Evolutionary conservation across 1,140 invertebrate species (phyloP), one percentile per base, ranked within the genome.

Genomic region (Macrostomum lignano): DNA sequence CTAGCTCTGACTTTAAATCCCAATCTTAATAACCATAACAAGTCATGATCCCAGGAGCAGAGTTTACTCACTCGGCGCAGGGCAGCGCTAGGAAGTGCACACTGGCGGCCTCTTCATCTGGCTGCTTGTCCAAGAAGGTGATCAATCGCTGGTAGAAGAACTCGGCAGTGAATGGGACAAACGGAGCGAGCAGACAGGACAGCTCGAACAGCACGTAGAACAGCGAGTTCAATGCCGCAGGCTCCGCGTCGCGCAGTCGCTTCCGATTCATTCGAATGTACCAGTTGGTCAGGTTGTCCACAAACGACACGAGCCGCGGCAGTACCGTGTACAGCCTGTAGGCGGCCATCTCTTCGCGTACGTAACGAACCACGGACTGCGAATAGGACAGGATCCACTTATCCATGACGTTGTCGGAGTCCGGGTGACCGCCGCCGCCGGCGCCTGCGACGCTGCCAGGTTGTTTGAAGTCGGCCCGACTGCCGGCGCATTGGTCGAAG

Each of bases 271-370:
- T 77, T 36, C 86, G 65, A 6, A 98, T 81, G 51, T 94, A 93
- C 81, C 84, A 93, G 52, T 96, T 98, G 3, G 84, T 94, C 2
- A 98, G 64, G 48, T 91, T 75, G 47, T 94, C 82, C 41, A 96
- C 81, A 53, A 84, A 96, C 50, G 84, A 82, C 0, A 91, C 73
- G 9, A 98, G 58, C 28, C 70, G 63, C 2, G 86, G 82, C 17
- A 91, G 71, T 7, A 96, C 88, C 1, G 79, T 93, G 49, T 94
- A 96, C 15, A 98, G 55, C 31, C 72, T 67, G 49, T 94, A 98
- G 2, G 72, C 71, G 40, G 47, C 65, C 88, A 98, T 98, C 61
- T 96, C 86, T 37, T 68, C 63, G 28, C 72, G 69, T 4, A 94
- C 68, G 65, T 77, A 93, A 32, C 68, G 63, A 19, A 94, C 60